Evolutionary conservation across 2,888 invertebrate species (phyloP).

Genomic region (Altica lythri): DNA sequence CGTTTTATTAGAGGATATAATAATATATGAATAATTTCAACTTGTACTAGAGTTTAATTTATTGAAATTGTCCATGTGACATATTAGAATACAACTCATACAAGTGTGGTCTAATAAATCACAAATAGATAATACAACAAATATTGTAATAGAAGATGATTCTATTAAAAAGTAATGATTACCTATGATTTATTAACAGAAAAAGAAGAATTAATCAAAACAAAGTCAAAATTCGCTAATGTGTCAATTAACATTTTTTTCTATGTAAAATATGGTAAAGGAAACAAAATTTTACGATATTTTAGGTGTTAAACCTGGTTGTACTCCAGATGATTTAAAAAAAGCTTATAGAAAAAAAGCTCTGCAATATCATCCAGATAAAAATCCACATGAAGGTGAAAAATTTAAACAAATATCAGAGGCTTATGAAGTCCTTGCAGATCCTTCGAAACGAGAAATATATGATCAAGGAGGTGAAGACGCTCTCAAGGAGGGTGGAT

Average conservation of each 20-base stretch:
- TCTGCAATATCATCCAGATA: constrained; percentile 36
- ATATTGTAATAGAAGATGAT: too few relatives aligned
- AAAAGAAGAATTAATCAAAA: too few relatives aligned
- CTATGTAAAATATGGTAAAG: constrained; percentile 77
- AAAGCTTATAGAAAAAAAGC: constrained; percentile 36
- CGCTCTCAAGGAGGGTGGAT: constrained; percentile 92
- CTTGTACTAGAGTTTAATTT: constrained; percentile 32
- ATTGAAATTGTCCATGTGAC: constrained; percentile 23
- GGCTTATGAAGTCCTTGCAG: constrained; percentile 36
- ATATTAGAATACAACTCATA: neutral
- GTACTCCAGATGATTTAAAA: constrained; percentile 74
- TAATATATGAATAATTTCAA: constrained; percentile 28
- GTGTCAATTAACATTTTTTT: too few relatives aligned
- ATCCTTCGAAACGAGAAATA: constrained; percentile 29
- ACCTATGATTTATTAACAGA: too few relatives aligned
- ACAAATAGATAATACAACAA: too few relatives aligned
- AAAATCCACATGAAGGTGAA: constrained; percentile 35
- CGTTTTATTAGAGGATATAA: constrained; percentile 26
- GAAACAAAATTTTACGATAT: constrained; percentile 96
- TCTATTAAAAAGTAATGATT: too few relatives aligned
- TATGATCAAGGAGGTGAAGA: constrained; percentile 83
- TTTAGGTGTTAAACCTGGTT: constrained; percentile 87
- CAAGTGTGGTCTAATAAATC: too few relatives aligned
- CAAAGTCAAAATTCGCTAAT: too few relatives aligned
- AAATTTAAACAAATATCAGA: constrained; percentile 36